Conservation (phyloP, 2,888 invertebrate genomes). For the Automeris io region DNA sequence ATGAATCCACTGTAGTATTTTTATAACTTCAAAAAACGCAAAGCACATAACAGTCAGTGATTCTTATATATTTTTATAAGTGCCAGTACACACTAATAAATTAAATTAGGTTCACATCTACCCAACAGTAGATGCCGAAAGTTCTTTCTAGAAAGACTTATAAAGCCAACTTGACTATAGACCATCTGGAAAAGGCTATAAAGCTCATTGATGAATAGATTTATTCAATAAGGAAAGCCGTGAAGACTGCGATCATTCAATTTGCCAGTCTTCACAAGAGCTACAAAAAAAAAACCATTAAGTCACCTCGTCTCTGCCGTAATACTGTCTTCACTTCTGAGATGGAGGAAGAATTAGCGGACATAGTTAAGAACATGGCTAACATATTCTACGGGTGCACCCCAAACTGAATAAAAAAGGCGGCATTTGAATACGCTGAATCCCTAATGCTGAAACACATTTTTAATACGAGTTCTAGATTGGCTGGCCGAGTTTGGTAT, state of each 20-base stretch:
- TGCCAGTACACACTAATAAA: too few species aligned
- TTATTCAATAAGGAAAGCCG: slow-evolving; percentile 24
- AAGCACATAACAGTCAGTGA: too few species aligned
- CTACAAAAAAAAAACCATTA: slow-evolving; percentile 17
- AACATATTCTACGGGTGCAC: slow-evolving; percentile 25
- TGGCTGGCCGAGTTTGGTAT: slow-evolving; percentile 11
- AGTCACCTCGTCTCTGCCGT: slow-evolving; percentile 23
- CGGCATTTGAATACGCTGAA: slow-evolving; percentile 20
- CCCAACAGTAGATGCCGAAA: too few species aligned
- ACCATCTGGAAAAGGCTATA: too few species aligned
- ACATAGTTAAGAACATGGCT: slow-evolving; percentile 21
- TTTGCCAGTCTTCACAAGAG: slow-evolving; percentile 21
- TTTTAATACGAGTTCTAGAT: slow-evolving; percentile 11
- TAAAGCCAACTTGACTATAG: too few species aligned
- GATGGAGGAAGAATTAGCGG: slow-evolving; percentile 17
- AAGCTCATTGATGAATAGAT: too few species aligned
- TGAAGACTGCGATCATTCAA: slow-evolving; percentile 13
- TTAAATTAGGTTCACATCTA: too few species aligned
- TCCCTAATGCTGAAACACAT: slow-evolving; percentile 13
- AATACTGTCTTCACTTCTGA: slow-evolving; percentile 18
- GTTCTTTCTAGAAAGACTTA: too few species aligned
- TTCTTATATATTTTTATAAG: too few species aligned
- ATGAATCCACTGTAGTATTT: too few species aligned
- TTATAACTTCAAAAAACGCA: too few species aligned
- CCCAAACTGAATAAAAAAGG: slow-evolving; percentile 19